A percentile compares a stretch with the other conserved stretches of the same genome.
Evolutionary conservation across 1,140 invertebrate species (phyloP).

Genomic region (Globodera rostochiensis): DNA sequence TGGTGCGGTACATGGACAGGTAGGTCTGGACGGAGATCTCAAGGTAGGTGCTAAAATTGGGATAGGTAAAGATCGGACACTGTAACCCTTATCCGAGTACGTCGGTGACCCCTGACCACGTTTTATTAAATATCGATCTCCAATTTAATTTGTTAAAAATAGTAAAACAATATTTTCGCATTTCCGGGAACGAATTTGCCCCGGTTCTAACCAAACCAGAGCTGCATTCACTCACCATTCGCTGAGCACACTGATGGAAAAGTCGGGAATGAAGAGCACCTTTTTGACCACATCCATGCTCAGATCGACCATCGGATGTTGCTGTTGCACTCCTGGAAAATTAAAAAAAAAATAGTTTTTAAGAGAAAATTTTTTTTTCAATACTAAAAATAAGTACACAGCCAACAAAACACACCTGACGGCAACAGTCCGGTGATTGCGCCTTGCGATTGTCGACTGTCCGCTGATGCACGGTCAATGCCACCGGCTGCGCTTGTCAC

Average conservation of each 20-base stretch:
- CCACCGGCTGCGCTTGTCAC: background rate
- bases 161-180: no score
- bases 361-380: background rate
- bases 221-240: constrained; percentile 30
- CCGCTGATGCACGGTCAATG: background rate
- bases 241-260: constrained; percentile 50
- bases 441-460: constrained; percentile 13
- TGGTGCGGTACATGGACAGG: constrained; percentile 57
- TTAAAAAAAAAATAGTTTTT: background rate
- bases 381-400: background rate
- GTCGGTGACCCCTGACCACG: no score
- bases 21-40: constrained; percentile 60
- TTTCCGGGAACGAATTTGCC: background rate
- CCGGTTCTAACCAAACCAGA: no score
- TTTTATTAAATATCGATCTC: no score
- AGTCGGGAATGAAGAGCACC: constrained; percentile 60
- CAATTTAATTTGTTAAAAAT: no score
- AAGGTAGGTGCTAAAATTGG: constrained; percentile 50
- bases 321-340: constrained; percentile 8
- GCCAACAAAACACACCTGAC: background rate
- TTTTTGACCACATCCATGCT: constrained; percentile 37
- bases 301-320: background rate
- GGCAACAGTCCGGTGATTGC: background rate
- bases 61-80: background rate
- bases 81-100: no score